These are phyloP conservation scores for Ypsolopha sequella DNA, from an alignment of 2,888 invertebrate genomes.

Conservation along the genomic window DNA sequence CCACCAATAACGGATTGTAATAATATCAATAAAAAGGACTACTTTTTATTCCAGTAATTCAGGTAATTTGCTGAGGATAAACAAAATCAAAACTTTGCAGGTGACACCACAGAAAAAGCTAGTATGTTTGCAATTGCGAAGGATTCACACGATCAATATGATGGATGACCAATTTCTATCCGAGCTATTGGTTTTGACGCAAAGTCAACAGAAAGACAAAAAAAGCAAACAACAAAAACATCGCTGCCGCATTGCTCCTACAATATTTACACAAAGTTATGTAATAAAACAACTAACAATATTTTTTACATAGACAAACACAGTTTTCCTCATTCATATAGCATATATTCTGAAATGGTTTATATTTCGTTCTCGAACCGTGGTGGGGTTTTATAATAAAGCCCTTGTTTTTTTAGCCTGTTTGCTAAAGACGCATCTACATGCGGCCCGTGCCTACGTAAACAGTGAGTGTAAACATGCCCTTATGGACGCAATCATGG, in stretches of 20 bases:
- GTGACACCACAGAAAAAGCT: too few species aligned
- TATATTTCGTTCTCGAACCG: constrained; percentile 4
- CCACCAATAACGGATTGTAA: background rate
- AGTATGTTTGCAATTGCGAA: too few species aligned
- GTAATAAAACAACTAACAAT: background rate
- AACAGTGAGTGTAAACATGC: constrained; percentile 59
- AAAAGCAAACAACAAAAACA: constrained; percentile 39
- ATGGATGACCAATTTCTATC: too few species aligned
- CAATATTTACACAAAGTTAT: background rate
- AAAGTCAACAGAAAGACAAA: constrained; percentile 24
- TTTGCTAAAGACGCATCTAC: constrained; percentile 66
- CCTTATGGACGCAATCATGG: constrained; percentile 52
- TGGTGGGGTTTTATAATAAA: constrained; percentile 31
- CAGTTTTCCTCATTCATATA: background rate
- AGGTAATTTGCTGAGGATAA: too few species aligned
- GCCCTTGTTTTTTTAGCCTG: constrained; percentile 67
- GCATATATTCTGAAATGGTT: background rate
- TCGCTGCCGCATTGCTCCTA: background rate
- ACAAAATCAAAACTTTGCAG: too few species aligned
- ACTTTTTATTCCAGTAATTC: too few species aligned
- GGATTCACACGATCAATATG: too few species aligned
- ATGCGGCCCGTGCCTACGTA: constrained; percentile 54
- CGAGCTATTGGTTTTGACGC: background rate
- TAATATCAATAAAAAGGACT: background rate
- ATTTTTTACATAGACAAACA: background rate